A percentile compares a stretch with the other conserved stretches of the same genome.
Evolutionary conservation across 2,888 invertebrate genomes (phyloP).

Genomic region (Pycnomerus fuliginosus): DNA sequence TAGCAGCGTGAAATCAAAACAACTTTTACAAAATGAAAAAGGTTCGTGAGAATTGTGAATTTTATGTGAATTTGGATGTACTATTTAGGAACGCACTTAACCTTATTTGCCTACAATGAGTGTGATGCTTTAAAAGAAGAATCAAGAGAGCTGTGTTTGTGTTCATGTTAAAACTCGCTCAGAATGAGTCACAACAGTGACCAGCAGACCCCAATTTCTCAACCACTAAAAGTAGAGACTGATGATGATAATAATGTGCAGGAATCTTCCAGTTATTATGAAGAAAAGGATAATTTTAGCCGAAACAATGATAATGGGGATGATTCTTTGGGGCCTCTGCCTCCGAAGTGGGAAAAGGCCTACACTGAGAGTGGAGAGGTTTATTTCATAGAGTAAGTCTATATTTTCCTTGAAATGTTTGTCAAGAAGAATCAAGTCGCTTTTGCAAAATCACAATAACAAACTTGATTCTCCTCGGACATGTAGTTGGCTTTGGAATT

Average conservation of each 20-base stretch:
- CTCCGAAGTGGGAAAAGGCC: conserved; percentile 96
- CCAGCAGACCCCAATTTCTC: conserved; percentile 45
- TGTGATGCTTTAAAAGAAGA: too few relatives aligned
- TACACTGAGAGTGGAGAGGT: conserved; percentile 95
- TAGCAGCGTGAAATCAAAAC: too few relatives aligned
- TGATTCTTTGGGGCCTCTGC: conserved; percentile 86
- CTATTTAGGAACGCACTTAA: too few relatives aligned
- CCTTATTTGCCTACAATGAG: too few relatives aligned
- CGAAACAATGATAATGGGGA: conserved; percentile 60
- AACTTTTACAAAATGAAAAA: too few relatives aligned
- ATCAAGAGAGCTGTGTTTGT: too few relatives aligned
- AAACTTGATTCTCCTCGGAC: too few relatives aligned
- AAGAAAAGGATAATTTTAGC: conserved; percentile 44
- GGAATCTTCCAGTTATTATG: conserved; percentile 43
- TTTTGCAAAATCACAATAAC: too few relatives aligned
- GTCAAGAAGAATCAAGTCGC: neutral
- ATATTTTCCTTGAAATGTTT: neutral
- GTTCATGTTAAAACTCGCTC: conserved; percentile 14
- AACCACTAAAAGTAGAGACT: conserved; percentile 50
- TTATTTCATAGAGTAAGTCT: conserved; percentile 95
- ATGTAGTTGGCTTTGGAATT: too few relatives aligned
- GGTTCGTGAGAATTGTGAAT: too few relatives aligned
- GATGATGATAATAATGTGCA: conserved; percentile 35
- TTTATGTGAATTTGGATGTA: too few relatives aligned
- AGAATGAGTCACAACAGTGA: conserved; percentile 53